phyloP scores from a whole-genome alignment of 2,888 invertebrate species.

The Urechis unicinctus region DNA sequence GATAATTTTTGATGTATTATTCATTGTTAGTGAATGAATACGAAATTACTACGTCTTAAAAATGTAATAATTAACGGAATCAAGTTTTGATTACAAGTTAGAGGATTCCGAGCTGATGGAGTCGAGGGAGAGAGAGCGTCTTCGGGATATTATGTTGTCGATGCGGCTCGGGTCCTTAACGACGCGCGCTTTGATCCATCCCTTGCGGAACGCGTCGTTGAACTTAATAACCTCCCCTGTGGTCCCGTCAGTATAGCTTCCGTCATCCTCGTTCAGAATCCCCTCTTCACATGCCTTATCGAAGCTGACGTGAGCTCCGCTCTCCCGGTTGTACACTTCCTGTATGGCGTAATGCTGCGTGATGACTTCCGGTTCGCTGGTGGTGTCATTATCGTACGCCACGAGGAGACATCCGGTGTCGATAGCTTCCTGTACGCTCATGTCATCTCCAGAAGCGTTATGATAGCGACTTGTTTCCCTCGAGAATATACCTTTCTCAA shows the following conservation, averaged over 20 bases:
- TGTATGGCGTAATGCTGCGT: constrained; percentile 7
- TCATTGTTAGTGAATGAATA: no score
- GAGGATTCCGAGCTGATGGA: background rate
- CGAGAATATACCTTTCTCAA: constrained; percentile 6
- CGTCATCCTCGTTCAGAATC: constrained; percentile 2
- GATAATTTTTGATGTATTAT: no score
- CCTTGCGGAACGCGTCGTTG: constrained; percentile 5
- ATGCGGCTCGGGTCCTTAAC: constrained; percentile 24
- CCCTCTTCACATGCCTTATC: constrained; percentile 1
- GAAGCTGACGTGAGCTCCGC: background rate
- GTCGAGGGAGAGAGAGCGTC: background rate
- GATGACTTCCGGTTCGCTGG: constrained; percentile 1
- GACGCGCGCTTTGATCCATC: constrained; percentile 9
- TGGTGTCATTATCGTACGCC: constrained; percentile 1
- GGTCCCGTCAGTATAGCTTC: background rate
- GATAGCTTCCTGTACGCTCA: constrained; percentile 35
- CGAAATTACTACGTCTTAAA: no score
- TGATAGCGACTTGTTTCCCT: constrained; percentile 2
- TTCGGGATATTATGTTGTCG: background rate
- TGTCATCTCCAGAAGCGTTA: constrained; percentile 6
- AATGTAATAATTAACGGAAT: no score
- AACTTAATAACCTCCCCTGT: background rate
- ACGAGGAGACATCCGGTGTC: constrained; percentile 30
- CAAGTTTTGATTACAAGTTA: no score
- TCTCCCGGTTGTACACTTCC: constrained; percentile 9